Evolutionary conservation across 2,113 vertebrate genomes (phyloP).

Genomic region (Lagopus muta): DNA sequence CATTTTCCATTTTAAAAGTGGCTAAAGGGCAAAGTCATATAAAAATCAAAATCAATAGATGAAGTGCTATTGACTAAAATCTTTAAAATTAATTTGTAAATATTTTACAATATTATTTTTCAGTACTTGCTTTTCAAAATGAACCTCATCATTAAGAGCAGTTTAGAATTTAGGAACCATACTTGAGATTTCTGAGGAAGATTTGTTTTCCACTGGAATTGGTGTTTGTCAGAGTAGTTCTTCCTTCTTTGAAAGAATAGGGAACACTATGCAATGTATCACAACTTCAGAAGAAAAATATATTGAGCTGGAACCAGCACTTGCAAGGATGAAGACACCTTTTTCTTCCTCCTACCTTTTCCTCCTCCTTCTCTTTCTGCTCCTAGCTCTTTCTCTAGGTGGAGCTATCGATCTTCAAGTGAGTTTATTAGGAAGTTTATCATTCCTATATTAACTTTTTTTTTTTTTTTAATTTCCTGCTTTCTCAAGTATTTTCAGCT

Average conservation of each 20-base stretch:
- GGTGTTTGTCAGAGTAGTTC: not conserved
- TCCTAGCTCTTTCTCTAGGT: not conserved
- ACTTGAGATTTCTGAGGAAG: not conserved
- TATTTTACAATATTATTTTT: not conserved
- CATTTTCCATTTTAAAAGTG: constrained; percentile 41
- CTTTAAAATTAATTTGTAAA: not conserved
- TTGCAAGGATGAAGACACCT: not conserved
- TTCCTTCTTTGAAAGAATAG: not conserved
- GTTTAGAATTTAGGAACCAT: not conserved
- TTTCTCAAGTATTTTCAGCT: not conserved
- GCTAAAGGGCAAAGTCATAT: constrained; percentile 33
- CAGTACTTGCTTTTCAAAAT: not conserved
- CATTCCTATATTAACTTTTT: not conserved
- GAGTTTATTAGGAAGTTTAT: not conserved
- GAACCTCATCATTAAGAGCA: not conserved
- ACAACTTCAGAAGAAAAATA: not conserved
- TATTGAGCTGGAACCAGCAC: not conserved
- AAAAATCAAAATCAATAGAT: constrained; percentile 27
- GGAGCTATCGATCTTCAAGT: not conserved
- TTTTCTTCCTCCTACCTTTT: not conserved
- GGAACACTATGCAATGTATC: not conserved
- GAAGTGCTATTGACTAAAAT: not conserved
- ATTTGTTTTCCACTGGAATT: not conserved
- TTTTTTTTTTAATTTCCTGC: not conserved
- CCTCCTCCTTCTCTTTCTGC: not conserved